Evolutionary conservation across 2,113 vertebrate genomes (phyloP).

Genomic region (Podarcis raffonei): DNA sequence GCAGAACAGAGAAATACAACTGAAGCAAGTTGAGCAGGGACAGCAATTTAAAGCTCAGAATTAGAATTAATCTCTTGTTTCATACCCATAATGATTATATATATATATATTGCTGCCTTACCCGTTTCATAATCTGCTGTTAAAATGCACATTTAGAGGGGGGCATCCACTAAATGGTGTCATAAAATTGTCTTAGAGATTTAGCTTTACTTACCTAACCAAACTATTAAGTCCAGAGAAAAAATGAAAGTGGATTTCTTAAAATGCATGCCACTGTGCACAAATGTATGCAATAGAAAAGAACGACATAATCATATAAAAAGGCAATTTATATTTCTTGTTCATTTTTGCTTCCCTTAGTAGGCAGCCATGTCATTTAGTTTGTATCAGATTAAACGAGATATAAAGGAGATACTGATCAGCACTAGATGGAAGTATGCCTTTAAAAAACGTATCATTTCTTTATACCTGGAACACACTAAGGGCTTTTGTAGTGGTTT

Average conservation of each 20-base stretch:
- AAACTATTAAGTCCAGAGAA: background rate
- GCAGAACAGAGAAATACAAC: background rate
- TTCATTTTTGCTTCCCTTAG: background rate
- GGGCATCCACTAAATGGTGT: background rate
- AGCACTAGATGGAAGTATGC: background rate
- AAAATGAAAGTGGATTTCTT: background rate
- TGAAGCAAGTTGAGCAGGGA: background rate
- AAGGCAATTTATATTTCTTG: background rate
- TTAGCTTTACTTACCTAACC: background rate
- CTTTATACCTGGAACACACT: background rate
- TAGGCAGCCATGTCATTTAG: conserved; percentile 14
- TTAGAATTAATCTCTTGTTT: background rate
- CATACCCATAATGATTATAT: background rate
- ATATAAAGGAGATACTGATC: background rate
- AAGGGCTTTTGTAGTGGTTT: background rate
- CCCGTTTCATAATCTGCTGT: background rate
- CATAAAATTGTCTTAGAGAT: background rate
- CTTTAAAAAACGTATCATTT: background rate
- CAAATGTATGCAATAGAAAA: background rate
- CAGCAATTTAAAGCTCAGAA: background rate
- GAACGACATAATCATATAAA: background rate
- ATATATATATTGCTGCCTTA: no score
- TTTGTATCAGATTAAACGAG: background rate
- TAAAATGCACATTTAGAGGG: background rate
- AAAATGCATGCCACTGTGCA: background rate